These are phyloP conservation scores for Octonoba sinensis DNA, from an alignment of 2,888 invertebrate genomes.

Conservation along the genomic window DNA sequence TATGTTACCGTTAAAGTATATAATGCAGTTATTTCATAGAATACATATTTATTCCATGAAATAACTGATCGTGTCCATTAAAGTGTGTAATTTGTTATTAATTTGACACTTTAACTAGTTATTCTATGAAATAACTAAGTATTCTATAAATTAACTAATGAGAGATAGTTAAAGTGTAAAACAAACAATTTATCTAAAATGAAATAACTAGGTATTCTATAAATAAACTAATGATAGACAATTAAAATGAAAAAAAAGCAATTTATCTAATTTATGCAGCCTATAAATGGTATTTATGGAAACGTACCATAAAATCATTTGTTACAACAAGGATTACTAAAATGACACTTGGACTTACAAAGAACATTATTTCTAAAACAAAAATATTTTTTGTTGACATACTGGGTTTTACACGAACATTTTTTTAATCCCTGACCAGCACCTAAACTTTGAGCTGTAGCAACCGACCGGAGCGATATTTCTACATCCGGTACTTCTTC, in stretches of 20 bases:
- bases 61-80: constrained; percentile 50
- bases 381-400: no score
- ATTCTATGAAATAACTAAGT: no score
- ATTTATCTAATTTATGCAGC: constrained; percentile 2
- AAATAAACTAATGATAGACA: background rate
- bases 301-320: constrained; percentile 3
- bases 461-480: constrained; percentile 42
- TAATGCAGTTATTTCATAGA: constrained; percentile 55
- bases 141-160: no score
- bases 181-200: no score
- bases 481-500: constrained; percentile 53
- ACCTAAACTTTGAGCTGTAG: constrained; percentile 52
- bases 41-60: constrained; percentile 51
- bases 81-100: constrained; percentile 36
- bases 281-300: constrained; percentile 1
- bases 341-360: no score
- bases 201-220: no score
- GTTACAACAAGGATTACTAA: no score
- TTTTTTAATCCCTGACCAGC: constrained; percentile 46
- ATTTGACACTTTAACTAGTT: constrained; percentile 10
- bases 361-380: no score
- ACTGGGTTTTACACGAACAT: constrained; percentile 42
- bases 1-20: constrained; percentile 51
- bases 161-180: no score
- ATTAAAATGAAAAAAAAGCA: constrained; percentile 5